A percentile compares a stretch with the other conserved stretches of the same genome.
phyloP scores from a whole-genome alignment of 2,888 invertebrate species.

The Flexamia atlantica region DNA sequence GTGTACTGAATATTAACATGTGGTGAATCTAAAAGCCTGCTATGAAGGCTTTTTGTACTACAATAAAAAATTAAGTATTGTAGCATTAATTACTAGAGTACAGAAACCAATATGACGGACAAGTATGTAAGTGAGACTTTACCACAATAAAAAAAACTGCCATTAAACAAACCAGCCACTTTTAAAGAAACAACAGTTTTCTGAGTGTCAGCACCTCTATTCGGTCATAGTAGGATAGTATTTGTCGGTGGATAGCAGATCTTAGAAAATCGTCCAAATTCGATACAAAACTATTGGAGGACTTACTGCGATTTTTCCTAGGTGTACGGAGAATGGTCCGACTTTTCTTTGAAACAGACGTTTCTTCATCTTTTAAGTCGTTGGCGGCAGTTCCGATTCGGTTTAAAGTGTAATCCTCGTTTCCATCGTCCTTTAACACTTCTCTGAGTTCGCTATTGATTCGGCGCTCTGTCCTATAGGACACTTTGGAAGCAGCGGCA shows the following conservation, averaged over 20 bases:
- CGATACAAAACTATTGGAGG: background rate
- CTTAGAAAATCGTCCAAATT: background rate
- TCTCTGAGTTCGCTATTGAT: conserved; percentile 1
- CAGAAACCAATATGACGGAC: no score
- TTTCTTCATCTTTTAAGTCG: background rate
- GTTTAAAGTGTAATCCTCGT: background rate
- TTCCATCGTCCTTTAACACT: background rate
- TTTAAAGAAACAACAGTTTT: background rate
- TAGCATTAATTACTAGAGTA: no score
- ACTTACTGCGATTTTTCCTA: background rate
- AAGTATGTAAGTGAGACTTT: no score
- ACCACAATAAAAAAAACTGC: no score
- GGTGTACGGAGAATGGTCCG: background rate
- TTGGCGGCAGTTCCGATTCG: background rate
- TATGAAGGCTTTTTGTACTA: no score
- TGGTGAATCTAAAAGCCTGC: no score
- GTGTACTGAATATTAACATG: no score
- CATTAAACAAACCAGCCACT: background rate
- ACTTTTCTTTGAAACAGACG: background rate
- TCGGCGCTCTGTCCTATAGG: conserved; percentile 15
- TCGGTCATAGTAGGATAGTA: background rate
- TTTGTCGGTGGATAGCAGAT: background rate
- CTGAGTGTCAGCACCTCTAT: conserved; percentile 22
- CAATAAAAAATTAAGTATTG: no score
- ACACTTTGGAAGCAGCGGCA: conserved; percentile 7